Percentiles rank a stretch among this genome's conserved stretches.
Conservation (phyloP, 64 coral and sea anemone species). For the Hydrozoanthus tunicans region DNA sequence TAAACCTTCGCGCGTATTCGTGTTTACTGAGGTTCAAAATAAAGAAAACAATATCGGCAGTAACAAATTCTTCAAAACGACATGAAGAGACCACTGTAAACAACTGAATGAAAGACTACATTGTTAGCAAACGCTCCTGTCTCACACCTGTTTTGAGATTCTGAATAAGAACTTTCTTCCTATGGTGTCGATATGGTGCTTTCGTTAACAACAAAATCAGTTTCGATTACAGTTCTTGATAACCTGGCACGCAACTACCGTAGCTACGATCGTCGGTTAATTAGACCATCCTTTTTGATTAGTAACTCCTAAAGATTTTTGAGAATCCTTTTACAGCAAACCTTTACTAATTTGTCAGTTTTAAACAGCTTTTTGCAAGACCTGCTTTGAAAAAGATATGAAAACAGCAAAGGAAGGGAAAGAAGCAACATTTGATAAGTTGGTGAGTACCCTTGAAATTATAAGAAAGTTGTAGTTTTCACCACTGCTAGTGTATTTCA, state of each 20-base stretch:
- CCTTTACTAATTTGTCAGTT: not conserved
- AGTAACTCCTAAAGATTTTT: constrained; percentile 2
- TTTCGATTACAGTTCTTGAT: not conserved
- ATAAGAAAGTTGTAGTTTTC: not conserved
- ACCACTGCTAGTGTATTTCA: not conserved
- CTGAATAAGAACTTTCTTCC: too few species aligned
- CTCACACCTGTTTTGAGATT: too few species aligned
- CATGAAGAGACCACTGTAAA: not conserved
- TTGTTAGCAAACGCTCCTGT: too few species aligned
- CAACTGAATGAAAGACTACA: too few species aligned
- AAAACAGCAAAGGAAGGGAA: not conserved
- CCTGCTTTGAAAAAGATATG: constrained; percentile 46
- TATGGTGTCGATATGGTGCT: too few species aligned
- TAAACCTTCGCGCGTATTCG: too few species aligned
- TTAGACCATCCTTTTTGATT: constrained; percentile 4
- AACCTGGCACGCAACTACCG: not conserved
- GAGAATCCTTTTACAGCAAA: not conserved
- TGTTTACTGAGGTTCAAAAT: too few species aligned
- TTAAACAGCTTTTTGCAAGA: not conserved
- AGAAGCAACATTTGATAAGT: not conserved
- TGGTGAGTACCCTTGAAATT: constrained; percentile 9
- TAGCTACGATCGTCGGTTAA: not conserved
- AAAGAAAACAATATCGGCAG: too few species aligned
- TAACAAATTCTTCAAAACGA: not conserved
- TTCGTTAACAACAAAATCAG: not conserved